A percentile compares a stretch with the other conserved stretches of the same genome.
These are phyloP conservation scores for Thalassoma bifasciatum DNA, from an alignment of 2,113 vertebrate species.

Conservation along the genomic window DNA sequence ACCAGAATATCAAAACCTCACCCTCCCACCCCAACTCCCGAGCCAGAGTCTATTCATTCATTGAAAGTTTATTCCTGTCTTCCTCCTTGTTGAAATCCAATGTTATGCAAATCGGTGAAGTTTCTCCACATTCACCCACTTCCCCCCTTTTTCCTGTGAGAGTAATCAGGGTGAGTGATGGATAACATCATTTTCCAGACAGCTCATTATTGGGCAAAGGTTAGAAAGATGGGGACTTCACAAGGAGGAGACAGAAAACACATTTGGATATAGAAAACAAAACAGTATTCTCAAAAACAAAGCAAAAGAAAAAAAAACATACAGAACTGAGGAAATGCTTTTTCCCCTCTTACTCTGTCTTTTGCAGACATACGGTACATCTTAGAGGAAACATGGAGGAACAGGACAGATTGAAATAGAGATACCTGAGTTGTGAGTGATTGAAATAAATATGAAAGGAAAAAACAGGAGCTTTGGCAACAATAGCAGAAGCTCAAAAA, in stretches of 20 bases:
- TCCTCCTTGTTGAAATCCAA: slow-evolving; percentile 48
- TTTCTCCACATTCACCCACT: slow-evolving; percentile 29
- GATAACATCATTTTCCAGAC: slow-evolving; percentile 21
- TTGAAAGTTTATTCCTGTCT: slow-evolving; percentile 52
- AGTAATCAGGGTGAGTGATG: slow-evolving; percentile 1
- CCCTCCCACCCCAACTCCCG: slow-evolving; percentile 19
- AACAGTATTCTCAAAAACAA: slow-evolving; percentile 4
- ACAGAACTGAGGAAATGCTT: slow-evolving; percentile 32
- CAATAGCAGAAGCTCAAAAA: background rate
- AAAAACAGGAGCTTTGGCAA: slow-evolving; percentile 1
- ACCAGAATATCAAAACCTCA: slow-evolving; percentile 24
- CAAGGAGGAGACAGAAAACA: slow-evolving; percentile 56
- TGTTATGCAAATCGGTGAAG: slow-evolving; percentile 16
- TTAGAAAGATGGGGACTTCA: slow-evolving; percentile 17
- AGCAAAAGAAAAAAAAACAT: slow-evolving; percentile 15
- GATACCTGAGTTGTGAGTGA: slow-evolving; percentile 73
- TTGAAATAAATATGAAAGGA: background rate
- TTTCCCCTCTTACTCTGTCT: slow-evolving; percentile 19
- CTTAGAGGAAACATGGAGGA: slow-evolving; percentile 56
- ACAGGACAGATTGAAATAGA: slow-evolving; percentile 37
- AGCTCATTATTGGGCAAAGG: slow-evolving; percentile 18
- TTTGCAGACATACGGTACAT: slow-evolving; percentile 46
- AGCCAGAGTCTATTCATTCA: slow-evolving; percentile 18
- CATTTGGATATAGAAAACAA: slow-evolving; percentile 46
- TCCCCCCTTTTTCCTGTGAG: slow-evolving; percentile 43